Percentiles rank a stretch among this genome's conserved stretches.
These are phyloP conservation scores for Grammomys surdaster DNA, from an alignment of 2,113 vertebrate species.

Conservation along the genomic window DNA sequence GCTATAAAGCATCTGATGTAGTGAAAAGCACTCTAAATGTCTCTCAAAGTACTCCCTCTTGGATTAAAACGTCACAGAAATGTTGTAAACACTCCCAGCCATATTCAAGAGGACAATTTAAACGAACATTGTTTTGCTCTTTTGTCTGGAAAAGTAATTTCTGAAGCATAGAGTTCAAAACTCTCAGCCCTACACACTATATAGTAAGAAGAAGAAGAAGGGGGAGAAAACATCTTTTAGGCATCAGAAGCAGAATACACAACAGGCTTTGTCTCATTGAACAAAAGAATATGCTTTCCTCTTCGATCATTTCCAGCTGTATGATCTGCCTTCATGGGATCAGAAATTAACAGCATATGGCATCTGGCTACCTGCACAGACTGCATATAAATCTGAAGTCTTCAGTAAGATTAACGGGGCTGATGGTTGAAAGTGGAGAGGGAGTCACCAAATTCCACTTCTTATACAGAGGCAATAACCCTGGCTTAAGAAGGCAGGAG, in stretches of 20 bases:
- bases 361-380: constrained; percentile 85
- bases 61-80: constrained; percentile 78
- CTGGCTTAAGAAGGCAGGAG: constrained; percentile 52
- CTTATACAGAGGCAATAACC: constrained; percentile 58
- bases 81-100: constrained; percentile 70
- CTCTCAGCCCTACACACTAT: constrained; percentile 77
- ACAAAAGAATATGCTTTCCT: constrained; percentile 85
- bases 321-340: constrained; percentile 72
- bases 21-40: constrained; percentile 80
- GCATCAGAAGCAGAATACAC: constrained; percentile 79
- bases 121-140: constrained; percentile 73
- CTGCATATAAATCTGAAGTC: constrained; percentile 65
- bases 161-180: constrained; percentile 79
- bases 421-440: constrained; percentile 58
- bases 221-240: constrained; percentile 76
- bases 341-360: constrained; percentile 82
- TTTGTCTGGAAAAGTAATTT: constrained; percentile 85
- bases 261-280: constrained; percentile 87
- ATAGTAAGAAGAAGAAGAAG: constrained; percentile 33
- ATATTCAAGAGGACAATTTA: constrained; percentile 79
- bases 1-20: constrained; percentile 66
- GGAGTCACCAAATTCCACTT: constrained; percentile 60
- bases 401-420: constrained; percentile 65
- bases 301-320: constrained; percentile 87
- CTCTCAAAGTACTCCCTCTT: constrained; percentile 71